phyloP scores from a whole-genome alignment of 2,888 invertebrate genomes.

The Mythimna albipuncta region DNA sequence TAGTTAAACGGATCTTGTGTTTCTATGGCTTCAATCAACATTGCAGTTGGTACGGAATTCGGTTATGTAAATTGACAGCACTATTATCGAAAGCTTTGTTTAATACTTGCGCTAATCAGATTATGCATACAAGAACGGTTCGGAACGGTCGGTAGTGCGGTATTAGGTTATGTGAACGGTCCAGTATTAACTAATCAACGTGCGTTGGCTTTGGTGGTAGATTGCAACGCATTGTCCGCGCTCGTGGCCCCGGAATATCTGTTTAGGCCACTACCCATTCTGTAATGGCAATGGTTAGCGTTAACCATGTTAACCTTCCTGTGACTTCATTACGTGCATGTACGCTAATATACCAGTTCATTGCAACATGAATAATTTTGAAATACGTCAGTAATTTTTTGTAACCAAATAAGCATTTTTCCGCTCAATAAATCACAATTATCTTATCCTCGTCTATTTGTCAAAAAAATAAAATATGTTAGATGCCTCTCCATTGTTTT shows the following conservation, averaged over 20 bases:
- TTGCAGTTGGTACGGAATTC: constrained; percentile 66
- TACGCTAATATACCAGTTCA: constrained; percentile 64
- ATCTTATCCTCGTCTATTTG: constrained; percentile 29
- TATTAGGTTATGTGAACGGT: constrained; percentile 86
- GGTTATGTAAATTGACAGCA: constrained; percentile 81
- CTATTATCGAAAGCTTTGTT: constrained; percentile 85
- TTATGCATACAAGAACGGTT: constrained; percentile 90
- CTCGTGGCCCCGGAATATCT: constrained; percentile 89
- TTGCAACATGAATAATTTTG: constrained; percentile 20
- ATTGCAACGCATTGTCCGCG: constrained; percentile 89
- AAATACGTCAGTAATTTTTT: not conserved
- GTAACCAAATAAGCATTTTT: not conserved
- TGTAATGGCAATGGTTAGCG: constrained; percentile 86
- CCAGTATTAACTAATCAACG: constrained; percentile 90
- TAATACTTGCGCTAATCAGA: constrained; percentile 89
- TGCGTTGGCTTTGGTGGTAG: constrained; percentile 87
- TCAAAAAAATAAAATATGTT: constrained; percentile 38
- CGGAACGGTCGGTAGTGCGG: constrained; percentile 79
- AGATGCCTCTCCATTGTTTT: constrained; percentile 55
- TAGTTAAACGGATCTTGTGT: constrained; percentile 71
- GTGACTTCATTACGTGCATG: constrained; percentile 76
- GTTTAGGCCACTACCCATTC: constrained; percentile 89
- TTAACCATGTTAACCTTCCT: constrained; percentile 82
- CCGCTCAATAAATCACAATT: constrained; percentile 27
- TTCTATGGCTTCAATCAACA: constrained; percentile 73